Evolutionary conservation across 2,888 invertebrate species (phyloP), one percentile per base, ranked within the genome.

Genomic region (Mimachlamys varia): DNA sequence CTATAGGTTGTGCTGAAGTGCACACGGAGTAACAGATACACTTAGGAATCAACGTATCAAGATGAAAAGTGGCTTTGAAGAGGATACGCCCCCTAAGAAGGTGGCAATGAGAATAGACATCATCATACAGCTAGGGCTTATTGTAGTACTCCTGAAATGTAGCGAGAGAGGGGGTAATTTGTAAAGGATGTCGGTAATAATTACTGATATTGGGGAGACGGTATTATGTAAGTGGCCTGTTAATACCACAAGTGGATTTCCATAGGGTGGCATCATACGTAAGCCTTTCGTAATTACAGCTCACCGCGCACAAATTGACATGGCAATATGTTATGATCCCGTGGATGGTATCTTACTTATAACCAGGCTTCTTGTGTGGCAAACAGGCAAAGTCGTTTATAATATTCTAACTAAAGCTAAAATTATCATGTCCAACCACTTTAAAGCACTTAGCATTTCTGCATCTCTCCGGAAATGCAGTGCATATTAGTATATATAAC

Each of bases 291-390:
- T 33, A 76, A 33, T 76, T 76, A 27, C 7, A 76, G 76, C 76
- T 15, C 33, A 76, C 76, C 27, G 33, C 33, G 22, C 76, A 27
- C 27, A 76, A 33, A 33, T 76, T 76, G 76, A 33, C 76, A 76
- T 27, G 76, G 76, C 76, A 76, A 76, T 76, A 76, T 76, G 76
- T 7, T 76, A 76, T 17, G 76, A 76, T 76, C 76, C 27, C 13
- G 12, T 76, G 76, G 62, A 10, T 62, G 44, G n/a, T n/a, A 76
- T 22, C 33, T 76, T 33, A 76, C 76, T 22, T 53, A 17, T 53
- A 53, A 53, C 27, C 27, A 17, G 62, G 62, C 76, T 27, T 76
- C 27, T 76, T 76, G 76, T 76, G 76, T 76, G 27, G 27, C 33
- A 76, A 5, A 7, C 53, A 19, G 53, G 44, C 62, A 17, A 62